Evolutionary conservation across 2,797 vertebrate species (phyloP), one percentile per base, ranked within the genome.

Genomic region (Sebastes matsubarae): DNA sequence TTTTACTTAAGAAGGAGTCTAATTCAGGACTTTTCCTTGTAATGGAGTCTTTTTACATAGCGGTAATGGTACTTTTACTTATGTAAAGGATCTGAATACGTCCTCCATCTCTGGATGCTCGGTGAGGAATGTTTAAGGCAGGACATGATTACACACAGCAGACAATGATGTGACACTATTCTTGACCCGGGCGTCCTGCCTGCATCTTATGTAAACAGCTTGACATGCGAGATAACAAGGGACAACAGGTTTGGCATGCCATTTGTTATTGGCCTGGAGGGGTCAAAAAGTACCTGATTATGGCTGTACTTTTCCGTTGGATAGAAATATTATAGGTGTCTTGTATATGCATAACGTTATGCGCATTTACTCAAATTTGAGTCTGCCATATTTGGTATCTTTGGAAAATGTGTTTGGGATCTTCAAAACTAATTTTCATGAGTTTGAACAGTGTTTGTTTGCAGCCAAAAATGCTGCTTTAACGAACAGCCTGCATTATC

Each of bases 151-250:
- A 27, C 6, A 61, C 18, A 61, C 18, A 58, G 25, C 1, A 68
- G 27, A 77, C 30, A 18, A 32, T 52, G 27, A 32, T 52, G 24
- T 54, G 54, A 70, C 52, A 58, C 22, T 60, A 2, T 55, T 72
- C 4, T 2, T 73, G 72, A 52, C 25, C 29, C 24, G 24, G 42
- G 66, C 1, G 22, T 73, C 55, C 24, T 22, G 36, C 14, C 22
- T 46, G 57, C 57, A 36, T 65, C 61, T 68, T 72, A 30, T 27
- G 14, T 65, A 46, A 75, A 77, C 79, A 79, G 70, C 24, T 68
- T 59, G n/a, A 75, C 55, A 75, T 59, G 24, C 11, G 36, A 25
- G 61, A 66, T 42, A 59, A 64, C 34, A 68, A 10, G 27, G 30
- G 42, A 59, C 68, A 59, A 64, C 25, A 18, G 27, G 6, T 69